Base-by-base conservation (phyloP, 2,888 invertebrate genomes). In the Diaphora mendica region DNA sequence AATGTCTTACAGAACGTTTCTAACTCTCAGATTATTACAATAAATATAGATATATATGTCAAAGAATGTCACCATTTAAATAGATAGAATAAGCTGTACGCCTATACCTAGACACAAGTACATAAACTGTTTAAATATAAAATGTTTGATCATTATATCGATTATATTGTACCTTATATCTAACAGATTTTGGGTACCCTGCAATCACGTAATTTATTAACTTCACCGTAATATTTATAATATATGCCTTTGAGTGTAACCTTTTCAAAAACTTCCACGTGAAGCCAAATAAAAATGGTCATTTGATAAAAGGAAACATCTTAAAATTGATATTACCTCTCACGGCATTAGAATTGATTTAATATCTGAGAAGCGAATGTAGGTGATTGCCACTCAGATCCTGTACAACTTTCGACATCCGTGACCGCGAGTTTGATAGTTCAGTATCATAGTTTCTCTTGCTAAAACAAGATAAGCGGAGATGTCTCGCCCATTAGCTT, bases 331-430 rank as follows among this genome's bases (percentile, higher is more conserved):
- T 35, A 59, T 66, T 30, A 42, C 51, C 65, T 71, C 66, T 71
- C 66, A 71, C 55, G 65, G 44, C 35, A 69, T 65, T 35, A 71
- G 35, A 64, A 79, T 70, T 64, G 39, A 51, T 74, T 75, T 70
- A 69, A 74, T 70, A 72, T 64, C 70, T 65, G 73, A 68, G 81
- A 81, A 81, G 75, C 62, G 64, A 72, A 82, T 75, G 78, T 74
- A 77, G 83, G 76, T 79, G 73, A 81, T 75, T 81, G 76, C 74
- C 75, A 75, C 72, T 76, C 70, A 72, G 73, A 79, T 82, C 68
- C 78, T 82, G 83, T 78, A 73, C 80, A 77, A 80, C 77, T 83
- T 83, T 82, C 77, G 71, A 83, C 78, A 79, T 75, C 74, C 75
- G 72, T 74, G 76, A 71, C 68, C 42, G 71, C 72, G 64, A 72